phyloP scores from a whole-genome alignment of 1,140 invertebrate species.

The Drosophila grimshawi region DNA sequence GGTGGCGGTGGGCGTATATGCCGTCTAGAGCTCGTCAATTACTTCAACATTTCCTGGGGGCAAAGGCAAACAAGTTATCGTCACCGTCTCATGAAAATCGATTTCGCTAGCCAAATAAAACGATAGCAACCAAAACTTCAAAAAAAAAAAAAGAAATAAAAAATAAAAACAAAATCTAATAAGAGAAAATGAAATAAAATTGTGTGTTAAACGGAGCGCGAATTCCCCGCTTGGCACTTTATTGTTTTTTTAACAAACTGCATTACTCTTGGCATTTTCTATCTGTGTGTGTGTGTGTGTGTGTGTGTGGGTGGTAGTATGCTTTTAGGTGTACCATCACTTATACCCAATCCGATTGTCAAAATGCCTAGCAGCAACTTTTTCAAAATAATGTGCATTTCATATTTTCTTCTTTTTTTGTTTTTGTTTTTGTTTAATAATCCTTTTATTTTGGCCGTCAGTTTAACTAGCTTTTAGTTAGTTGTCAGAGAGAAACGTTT shows the following conservation, averaged over 20 bases:
- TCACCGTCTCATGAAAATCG: conserved; percentile 50
- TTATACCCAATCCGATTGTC: background rate
- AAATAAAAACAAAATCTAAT: conserved; percentile 19
- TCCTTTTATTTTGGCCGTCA: background rate
- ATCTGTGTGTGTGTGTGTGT: background rate
- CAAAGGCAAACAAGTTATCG: conserved; percentile 44
- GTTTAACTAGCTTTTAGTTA: background rate
- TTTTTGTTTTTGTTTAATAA: background rate
- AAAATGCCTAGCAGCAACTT: conserved; percentile 1
- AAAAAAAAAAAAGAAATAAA: conserved; percentile 2
- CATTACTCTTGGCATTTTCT: conserved; percentile 37
- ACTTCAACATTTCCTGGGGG: conserved; percentile 49
- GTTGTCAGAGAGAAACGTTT: background rate
- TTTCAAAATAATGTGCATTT: background rate
- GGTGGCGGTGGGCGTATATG: conserved; percentile 2
- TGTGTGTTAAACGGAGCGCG: conserved; percentile 55
- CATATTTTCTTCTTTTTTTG: no score
- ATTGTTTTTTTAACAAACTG: conserved; percentile 61
- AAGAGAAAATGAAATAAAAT: conserved; percentile 25
- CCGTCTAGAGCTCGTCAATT: conserved; percentile 55
- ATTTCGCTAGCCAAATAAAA: conserved; percentile 30
- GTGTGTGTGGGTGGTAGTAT: background rate
- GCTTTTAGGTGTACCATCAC: background rate
- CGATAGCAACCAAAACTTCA: conserved; percentile 10
- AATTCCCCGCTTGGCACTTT: conserved; percentile 41